Base-by-base conservation (phyloP, 1,140 invertebrate genomes). In the Oppia nitens region DNA sequence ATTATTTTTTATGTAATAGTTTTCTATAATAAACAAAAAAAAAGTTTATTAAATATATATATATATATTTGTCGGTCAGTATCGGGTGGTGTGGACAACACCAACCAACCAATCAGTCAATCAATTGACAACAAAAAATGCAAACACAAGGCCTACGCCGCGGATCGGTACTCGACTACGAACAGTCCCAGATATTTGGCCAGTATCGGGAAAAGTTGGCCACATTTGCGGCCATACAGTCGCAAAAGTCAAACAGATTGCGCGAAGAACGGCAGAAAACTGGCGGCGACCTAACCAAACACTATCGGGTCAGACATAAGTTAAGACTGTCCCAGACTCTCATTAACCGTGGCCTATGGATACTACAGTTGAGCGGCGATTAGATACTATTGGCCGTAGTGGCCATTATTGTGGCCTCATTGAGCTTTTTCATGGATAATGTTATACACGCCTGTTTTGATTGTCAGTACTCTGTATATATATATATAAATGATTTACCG, bases 361-460 rank as follows among this genome's bases (percentile, higher is more conserved):
- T 51, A 6, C 21, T 28, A 14, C 14, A n/a, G 4, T 23, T 14
- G 14, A 24, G 49, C 49, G 49, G 49, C n/a, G 49, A 51, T 28
- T 28, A 11, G n/a, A 85, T 97, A 3, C 97, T 96, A 72, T 75
- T 98, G 62, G 87, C 90, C 0, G 74, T 95, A 1, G 77, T 98
- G 4, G 94, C 94, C 27, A 78, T 96, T 64, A 84, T 95, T 55
- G 96, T 97, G 88, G 93, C 93, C 1, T 69, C 92, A 28, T 76
- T 96, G 55, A 95, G 88, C 71, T 96, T 95, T 72, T 77, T 83
- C 26, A 96, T 97, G 88, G 94, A 98, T 73, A 45, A 25, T 21
- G 12, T 59, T 9, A 60, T 26, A 20, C 23, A 55, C n/a, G 4
- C 9, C 20, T 59, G 60, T 11, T 23, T 59, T 21, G 26, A 59